phyloP scores from a whole-genome alignment of 2,113 vertebrate species.

The Perca schrenkii region DNA sequence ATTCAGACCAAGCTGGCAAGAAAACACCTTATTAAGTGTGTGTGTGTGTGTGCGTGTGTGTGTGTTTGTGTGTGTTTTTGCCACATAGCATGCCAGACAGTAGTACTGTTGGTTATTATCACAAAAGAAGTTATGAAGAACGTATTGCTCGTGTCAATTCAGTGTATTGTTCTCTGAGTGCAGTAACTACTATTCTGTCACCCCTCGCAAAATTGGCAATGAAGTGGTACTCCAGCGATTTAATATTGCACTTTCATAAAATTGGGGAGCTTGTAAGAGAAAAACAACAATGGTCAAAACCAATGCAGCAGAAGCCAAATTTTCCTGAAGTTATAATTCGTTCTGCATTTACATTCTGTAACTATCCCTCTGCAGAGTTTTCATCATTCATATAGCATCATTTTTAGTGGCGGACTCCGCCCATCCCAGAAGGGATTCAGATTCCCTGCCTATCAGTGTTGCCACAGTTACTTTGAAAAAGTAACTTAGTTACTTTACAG shows the following conservation, averaged over 20 bases:
- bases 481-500: too few relatives aligned
- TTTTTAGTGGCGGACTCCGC: not conserved
- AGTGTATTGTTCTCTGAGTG: conserved; percentile 37
- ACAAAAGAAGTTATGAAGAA: conserved; percentile 29
- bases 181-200: conserved; percentile 6
- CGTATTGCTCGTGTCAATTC: conserved; percentile 25
- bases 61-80: conserved; percentile 22
- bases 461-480: too few relatives aligned
- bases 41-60: conserved; percentile 8
- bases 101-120: conserved; percentile 26
- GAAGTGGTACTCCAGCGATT: conserved; percentile 7
- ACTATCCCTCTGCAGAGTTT: not conserved
- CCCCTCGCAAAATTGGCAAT: conserved; percentile 7
- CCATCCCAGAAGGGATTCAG: not conserved
- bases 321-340: not conserved
- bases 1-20: conserved; percentile 27
- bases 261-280: not conserved
- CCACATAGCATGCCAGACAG: conserved; percentile 13
- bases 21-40: conserved; percentile 64
- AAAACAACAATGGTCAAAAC: not conserved
- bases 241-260: conserved; percentile 4
- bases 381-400: not conserved
- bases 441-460: not conserved
- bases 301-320: not conserved
- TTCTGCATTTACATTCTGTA: not conserved